These are phyloP conservation scores for Picathartes gymnocephalus DNA, from an alignment of 2,113 vertebrate genomes.

Conservation along the genomic window DNA sequence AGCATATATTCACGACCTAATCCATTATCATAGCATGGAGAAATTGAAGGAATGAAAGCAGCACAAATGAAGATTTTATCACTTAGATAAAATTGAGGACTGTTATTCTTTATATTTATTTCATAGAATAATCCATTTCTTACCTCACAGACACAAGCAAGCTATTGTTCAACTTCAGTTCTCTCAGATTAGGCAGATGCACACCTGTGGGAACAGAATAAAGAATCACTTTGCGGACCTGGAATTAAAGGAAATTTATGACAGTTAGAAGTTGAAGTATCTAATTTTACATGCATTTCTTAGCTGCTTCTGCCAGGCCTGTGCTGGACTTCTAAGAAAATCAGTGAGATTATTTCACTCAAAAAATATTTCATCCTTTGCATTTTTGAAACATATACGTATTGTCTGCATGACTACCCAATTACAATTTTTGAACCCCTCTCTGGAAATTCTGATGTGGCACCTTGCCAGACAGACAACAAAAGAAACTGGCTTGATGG, in stretches of 20 bases:
- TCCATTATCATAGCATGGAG: background rate
- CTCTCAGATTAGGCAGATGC: conserved; percentile 84
- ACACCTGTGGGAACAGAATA: conserved; percentile 71
- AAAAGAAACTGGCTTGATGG: background rate
- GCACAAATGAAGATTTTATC: conserved; percentile 8
- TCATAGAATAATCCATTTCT: conserved; percentile 28
- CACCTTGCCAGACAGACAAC: background rate
- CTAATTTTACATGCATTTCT: background rate
- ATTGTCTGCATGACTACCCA: background rate
- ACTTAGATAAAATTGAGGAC: background rate
- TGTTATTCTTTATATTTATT: background rate
- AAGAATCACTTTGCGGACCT: background rate
- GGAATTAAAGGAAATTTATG: background rate
- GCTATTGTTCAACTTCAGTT: conserved; percentile 91
- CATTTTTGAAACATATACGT: background rate
- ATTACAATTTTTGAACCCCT: background rate
- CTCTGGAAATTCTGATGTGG: background rate
- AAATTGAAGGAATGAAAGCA: background rate
- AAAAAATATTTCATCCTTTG: background rate
- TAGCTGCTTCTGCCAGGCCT: background rate
- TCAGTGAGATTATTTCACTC: background rate
- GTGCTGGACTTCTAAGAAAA: background rate
- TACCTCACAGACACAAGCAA: conserved; percentile 87
- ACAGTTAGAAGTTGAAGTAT: background rate
- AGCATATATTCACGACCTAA: background rate